Evolutionary conservation across 1,140 invertebrate species (phyloP).

Genomic region (Maniola jurtina): DNA sequence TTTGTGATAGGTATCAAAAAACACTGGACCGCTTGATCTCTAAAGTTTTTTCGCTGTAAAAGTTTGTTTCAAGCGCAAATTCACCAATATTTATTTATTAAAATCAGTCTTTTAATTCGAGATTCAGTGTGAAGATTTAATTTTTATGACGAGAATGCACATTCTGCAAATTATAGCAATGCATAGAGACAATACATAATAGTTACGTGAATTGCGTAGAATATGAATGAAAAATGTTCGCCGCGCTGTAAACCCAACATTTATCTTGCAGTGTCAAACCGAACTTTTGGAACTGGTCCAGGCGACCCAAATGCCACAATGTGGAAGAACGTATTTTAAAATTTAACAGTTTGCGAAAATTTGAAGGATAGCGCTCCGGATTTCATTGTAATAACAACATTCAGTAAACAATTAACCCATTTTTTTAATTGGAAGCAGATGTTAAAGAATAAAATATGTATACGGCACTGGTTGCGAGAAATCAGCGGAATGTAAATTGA

Average conservation of each 20-base stretch:
- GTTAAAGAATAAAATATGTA: background rate
- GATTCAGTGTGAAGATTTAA: no score
- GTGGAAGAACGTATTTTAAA: constrained; percentile 50
- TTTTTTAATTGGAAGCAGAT: constrained; percentile 18
- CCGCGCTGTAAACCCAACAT: constrained; percentile 2
- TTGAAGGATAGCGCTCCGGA: constrained; percentile 26
- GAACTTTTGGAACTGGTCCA: constrained; percentile 64
- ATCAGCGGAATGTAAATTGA: background rate
- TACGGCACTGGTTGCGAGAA: background rate
- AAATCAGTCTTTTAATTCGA: no score
- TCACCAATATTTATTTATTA: no score
- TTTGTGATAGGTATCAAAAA: no score
- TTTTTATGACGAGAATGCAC: no score
- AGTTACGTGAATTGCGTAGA: constrained; percentile 39
- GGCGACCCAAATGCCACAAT: constrained; percentile 62
- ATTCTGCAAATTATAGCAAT: no score
- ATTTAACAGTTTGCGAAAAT: constrained; percentile 52
- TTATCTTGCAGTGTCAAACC: constrained; percentile 49
- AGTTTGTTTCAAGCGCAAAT: no score
- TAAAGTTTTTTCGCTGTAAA: no score
- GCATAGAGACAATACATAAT: no score
- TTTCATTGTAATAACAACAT: constrained; percentile 19
- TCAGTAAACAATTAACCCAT: constrained; percentile 26
- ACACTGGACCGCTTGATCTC: no score
- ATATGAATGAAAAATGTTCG: constrained; percentile 15